Base-by-base conservation (phyloP, 2,113 vertebrate species). In the Takifugu bimaculatus region DNA sequence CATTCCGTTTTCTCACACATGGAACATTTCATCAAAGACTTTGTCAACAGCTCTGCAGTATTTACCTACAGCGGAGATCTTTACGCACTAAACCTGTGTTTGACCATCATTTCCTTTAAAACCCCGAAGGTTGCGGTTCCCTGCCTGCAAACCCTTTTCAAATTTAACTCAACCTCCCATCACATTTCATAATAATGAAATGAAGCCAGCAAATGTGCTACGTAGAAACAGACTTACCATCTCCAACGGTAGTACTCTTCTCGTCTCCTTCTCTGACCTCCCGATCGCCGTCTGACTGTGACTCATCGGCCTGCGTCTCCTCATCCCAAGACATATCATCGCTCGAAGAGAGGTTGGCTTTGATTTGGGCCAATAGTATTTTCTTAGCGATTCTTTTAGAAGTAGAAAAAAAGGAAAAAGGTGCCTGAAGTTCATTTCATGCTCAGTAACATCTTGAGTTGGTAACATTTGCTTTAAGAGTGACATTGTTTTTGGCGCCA, bases 341-440 rank as follows among this genome's bases (percentile, higher is more conserved):
- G 65, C 88, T 91, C 54, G 95, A 94, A 59, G 94, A 95, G 88
- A 92, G 84, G 92, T 95, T 93, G 84, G 94, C 95, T 91, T 93
- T 95, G 90, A 99, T 97, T 93, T 95, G 92, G 89, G 96, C 94
- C 90, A 99, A 93, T 77, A 98, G 94, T 90, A 98, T 95, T 93
- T 96, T 94, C 93, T 95, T 97, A 86, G 96, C 96, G 91, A 99
- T 98, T 95, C 96, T 98, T 93, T 88, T 84, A 90, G 90, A 88
- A 84, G 72, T 75, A 84, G 81, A 84, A 71, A 53, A 85, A 64
- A 80, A 72, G 76, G 78, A 65, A 82, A 79, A 88, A 83, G 77
- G 83, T 57, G 59, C 83, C 86, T 74, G 74, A 82, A 69, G 68
- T 79, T 85, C 57, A 86, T 63, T 86, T 74, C 49, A 70, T 79